phyloP scores from a whole-genome alignment of 1,140 invertebrate species.

The Brachionus rotundiformis region DNA sequence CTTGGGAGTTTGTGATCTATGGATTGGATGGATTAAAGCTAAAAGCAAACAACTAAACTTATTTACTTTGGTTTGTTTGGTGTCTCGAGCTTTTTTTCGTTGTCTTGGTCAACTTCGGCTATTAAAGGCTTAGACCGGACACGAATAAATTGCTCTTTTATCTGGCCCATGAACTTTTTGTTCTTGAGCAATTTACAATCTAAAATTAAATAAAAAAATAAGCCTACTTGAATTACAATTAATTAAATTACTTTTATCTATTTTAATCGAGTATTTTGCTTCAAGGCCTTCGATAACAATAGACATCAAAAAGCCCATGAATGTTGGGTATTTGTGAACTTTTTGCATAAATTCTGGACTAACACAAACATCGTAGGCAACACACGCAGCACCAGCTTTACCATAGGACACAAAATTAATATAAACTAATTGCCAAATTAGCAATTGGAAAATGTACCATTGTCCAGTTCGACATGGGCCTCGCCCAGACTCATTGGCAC shows the following conservation, averaged over 20 bases:
- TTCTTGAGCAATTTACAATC: constrained; percentile 69
- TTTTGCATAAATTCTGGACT: constrained; percentile 71
- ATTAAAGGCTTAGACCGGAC: constrained; percentile 61
- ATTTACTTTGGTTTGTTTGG: background rate
- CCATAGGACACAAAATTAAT: background rate
- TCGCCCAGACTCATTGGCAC: constrained; percentile 86
- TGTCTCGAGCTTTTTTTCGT: constrained; percentile 8
- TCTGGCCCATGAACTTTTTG: constrained; percentile 69
- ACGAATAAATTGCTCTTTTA: constrained; percentile 60
- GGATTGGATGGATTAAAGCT: too few species aligned
- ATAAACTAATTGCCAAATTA: too few species aligned
- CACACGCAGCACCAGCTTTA: constrained; percentile 71
- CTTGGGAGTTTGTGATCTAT: constrained; percentile 59
- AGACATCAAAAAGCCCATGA: constrained; percentile 75
- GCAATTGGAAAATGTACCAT: constrained; percentile 64
- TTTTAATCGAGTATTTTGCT: constrained; percentile 69
- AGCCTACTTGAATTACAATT: background rate
- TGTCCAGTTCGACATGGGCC: constrained; percentile 75
- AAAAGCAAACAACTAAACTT: too few species aligned
- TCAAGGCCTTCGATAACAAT: constrained; percentile 74
- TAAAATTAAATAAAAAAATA: constrained; percentile 48
- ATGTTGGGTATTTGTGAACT: constrained; percentile 70
- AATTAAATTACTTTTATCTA: constrained; percentile 31
- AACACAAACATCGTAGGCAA: constrained; percentile 76
- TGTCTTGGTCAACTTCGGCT: constrained; percentile 57